Conservation (phyloP, 2,888 invertebrate genomes). For the Hypena proboscidalis region DNA sequence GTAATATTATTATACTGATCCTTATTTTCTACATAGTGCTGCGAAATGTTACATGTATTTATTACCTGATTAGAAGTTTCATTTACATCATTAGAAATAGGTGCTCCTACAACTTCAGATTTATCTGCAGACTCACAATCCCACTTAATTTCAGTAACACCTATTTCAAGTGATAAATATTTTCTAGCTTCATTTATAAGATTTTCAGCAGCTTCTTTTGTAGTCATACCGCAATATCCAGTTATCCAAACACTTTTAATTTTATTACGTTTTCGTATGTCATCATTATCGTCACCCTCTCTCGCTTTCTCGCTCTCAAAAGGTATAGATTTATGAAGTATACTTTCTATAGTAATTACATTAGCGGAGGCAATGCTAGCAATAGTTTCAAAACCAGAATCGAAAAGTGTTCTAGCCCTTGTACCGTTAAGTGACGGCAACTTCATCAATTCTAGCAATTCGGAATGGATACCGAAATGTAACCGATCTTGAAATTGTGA, state of each 20-base stretch:
- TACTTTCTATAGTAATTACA: slow-evolving; percentile 88
- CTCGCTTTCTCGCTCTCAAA: slow-evolving; percentile 93
- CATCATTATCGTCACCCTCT: slow-evolving; percentile 88
- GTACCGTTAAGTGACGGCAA: slow-evolving; percentile 93
- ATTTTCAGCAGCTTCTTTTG: slow-evolving; percentile 91
- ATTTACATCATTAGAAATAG: slow-evolving; percentile 1
- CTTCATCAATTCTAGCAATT: slow-evolving; percentile 95
- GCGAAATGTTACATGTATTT: background rate
- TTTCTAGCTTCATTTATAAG: slow-evolving; percentile 92
- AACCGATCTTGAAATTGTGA: slow-evolving; percentile 97
- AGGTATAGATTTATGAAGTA: slow-evolving; percentile 91
- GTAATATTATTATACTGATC: background rate
- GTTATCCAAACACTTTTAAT: slow-evolving; percentile 91
- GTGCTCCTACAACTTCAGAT: slow-evolving; percentile 11
- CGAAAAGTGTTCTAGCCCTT: slow-evolving; percentile 93
- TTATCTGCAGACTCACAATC: slow-evolving; percentile 49
- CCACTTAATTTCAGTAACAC: slow-evolving; percentile 90
- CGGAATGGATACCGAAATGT: slow-evolving; percentile 96
- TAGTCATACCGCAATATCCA: slow-evolving; percentile 92
- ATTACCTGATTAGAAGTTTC: background rate
- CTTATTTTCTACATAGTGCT: background rate
- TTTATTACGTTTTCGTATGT: slow-evolving; percentile 87
- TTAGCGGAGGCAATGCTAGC: slow-evolving; percentile 92
- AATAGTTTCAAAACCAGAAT: slow-evolving; percentile 92
- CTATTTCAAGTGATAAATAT: slow-evolving; percentile 89